Conservation (phyloP, 2,113 vertebrate genomes). For the Apistogramma diplotaenia region DNA sequence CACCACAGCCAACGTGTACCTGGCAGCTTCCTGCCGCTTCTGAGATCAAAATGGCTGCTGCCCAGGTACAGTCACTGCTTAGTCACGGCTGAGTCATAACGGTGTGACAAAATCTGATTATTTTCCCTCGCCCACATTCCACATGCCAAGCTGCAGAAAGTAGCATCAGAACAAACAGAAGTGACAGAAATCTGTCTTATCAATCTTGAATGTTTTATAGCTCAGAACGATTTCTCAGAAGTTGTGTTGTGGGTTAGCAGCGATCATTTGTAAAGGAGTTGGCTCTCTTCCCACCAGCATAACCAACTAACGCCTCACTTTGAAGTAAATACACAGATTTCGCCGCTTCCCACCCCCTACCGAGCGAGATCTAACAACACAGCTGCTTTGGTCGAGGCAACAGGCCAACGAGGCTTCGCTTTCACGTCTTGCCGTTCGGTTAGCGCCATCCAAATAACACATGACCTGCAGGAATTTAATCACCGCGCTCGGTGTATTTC, state of each 20-base stretch:
- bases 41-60: slow-evolving; percentile 57
- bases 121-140: slow-evolving; percentile 59
- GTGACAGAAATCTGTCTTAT: neutral
- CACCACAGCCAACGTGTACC: slow-evolving; percentile 34
- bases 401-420: neutral
- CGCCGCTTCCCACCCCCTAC: slow-evolving; percentile 5
- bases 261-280: slow-evolving; percentile 2
- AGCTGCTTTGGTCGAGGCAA: slow-evolving; percentile 25
- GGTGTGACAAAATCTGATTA: slow-evolving; percentile 56
- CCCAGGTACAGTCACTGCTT: slow-evolving; percentile 59
- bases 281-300: neutral
- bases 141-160: slow-evolving; percentile 52
- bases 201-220: neutral
- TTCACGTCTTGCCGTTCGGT: slow-evolving; percentile 32
- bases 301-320: slow-evolving; percentile 29
- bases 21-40: slow-evolving; percentile 32
- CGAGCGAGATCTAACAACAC: slow-evolving; percentile 43
- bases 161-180: neutral
- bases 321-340: slow-evolving; percentile 34
- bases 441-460: slow-evolving; percentile 17
- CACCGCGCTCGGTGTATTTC: slow-evolving; percentile 3
- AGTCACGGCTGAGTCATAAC: slow-evolving; percentile 65
- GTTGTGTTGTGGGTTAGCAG: slow-evolving; percentile 7
- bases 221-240: neutral
- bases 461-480: slow-evolving; percentile 15